phyloP scores from a whole-genome alignment of 2,113 vertebrate species.

The Brachyhypopomus occidentalis region DNA sequence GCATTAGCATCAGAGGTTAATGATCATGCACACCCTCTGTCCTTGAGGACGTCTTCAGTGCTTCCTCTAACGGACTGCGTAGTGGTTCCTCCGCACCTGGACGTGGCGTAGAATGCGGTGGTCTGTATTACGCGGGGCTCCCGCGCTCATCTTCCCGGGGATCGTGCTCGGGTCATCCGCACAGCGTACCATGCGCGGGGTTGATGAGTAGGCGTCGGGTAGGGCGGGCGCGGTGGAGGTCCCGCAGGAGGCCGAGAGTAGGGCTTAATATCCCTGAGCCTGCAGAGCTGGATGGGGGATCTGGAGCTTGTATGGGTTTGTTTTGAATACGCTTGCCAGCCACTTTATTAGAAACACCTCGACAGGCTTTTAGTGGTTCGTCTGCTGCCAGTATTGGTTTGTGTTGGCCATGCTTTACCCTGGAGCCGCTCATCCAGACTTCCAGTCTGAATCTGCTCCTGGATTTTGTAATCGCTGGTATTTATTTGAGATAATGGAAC shows the following conservation, averaged over 20 bases:
- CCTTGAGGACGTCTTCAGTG: conserved; percentile 41
- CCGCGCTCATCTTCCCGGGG: background rate
- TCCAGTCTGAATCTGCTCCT: no score
- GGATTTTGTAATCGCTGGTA: no score
- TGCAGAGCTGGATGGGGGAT: conserved; percentile 17
- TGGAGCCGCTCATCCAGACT: no score
- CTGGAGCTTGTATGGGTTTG: background rate
- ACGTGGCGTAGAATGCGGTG: conserved; percentile 9
- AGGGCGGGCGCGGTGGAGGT: background rate
- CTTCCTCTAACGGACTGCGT: conserved; percentile 22
- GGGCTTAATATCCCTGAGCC: conserved; percentile 6
- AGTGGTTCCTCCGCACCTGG: conserved; percentile 11
- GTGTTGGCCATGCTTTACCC: no score
- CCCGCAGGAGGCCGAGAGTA: background rate
- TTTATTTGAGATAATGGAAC: no score
- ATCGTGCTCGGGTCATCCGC: background rate
- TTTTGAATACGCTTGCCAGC: background rate
- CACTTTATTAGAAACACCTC: no score
- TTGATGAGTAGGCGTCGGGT: background rate
- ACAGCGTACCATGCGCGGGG: background rate
- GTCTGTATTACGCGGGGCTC: background rate
- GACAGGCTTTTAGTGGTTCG: no score
- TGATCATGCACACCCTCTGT: conserved; percentile 39
- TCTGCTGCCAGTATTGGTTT: no score
- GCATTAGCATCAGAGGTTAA: conserved; percentile 48